Evolutionary conservation across 1,140 invertebrate species (phyloP).

Genomic region (Calosoma granatense): DNA sequence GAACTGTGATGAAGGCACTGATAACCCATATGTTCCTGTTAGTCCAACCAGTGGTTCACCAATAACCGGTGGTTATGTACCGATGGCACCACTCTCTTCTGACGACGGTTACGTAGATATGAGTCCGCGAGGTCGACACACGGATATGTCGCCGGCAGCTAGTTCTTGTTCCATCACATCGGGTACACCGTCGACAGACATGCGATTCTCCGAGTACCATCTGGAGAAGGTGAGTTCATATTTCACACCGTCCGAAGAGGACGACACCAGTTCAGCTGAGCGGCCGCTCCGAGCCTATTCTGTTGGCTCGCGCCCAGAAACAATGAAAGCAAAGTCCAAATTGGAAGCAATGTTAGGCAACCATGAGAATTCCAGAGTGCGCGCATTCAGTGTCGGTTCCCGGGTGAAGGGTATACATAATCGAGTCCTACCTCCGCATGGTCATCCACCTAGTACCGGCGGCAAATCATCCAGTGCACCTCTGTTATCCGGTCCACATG

Average conservation of each 20-base stretch:
- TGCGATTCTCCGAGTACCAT: conserved; percentile 49
- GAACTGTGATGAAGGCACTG: conserved; percentile 27
- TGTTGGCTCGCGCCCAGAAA: conserved; percentile 60
- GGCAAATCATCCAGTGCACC: conserved; percentile 50
- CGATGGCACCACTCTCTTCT: conserved; percentile 43
- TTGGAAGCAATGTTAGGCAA: conserved; percentile 21
- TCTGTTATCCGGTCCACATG: conserved; percentile 37
- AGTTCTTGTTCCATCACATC: conserved; percentile 63
- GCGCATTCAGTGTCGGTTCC: conserved; percentile 62
- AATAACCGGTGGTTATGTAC: conserved; percentile 43
- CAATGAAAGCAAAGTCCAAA: conserved; percentile 32
- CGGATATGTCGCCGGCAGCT: conserved; percentile 45
- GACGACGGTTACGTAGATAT: conserved; percentile 56
- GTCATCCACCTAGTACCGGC: conserved; percentile 21
- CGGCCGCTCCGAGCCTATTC: conserved; percentile 73
- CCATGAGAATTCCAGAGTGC: conserved; percentile 37
- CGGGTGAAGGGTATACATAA: conserved; percentile 37
- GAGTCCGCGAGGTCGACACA: conserved; percentile 40
- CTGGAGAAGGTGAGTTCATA: conserved; percentile 56
- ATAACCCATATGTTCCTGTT: conserved; percentile 24
- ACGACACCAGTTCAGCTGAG: conserved; percentile 34
- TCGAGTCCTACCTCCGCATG: conserved; percentile 28
- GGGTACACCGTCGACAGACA: conserved; percentile 54
- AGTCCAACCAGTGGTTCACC: conserved; percentile 16
- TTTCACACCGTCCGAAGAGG: conserved; percentile 48